A percentile compares a stretch with the other conserved stretches of the same genome.
Conservation (phyloP, 2,888 invertebrate genomes). For the Halocaridina rubra region DNA sequence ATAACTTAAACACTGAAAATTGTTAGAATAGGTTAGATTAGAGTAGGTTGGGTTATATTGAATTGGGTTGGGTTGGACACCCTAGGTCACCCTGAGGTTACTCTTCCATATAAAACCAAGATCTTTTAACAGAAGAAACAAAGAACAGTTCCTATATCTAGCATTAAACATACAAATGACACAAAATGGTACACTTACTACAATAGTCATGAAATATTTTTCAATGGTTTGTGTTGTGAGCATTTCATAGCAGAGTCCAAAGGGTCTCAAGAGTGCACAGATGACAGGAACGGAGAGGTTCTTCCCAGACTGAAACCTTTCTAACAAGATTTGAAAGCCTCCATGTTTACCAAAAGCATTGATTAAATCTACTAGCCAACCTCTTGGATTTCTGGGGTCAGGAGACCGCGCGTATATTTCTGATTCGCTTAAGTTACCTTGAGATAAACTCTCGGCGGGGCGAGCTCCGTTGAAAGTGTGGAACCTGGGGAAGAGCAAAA, state of each 20-base stretch:
- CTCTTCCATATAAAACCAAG: too few species aligned
- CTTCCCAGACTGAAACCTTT: conserved; percentile 84
- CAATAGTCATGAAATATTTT: conserved; percentile 91
- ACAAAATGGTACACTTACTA: conserved; percentile 74
- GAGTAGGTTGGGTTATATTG: too few species aligned
- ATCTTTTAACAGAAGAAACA: too few species aligned
- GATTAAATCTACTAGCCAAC: conserved; percentile 96
- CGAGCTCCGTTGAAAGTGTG: conserved; percentile 86
- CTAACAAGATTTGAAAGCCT: conserved; percentile 87
- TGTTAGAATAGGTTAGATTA: too few species aligned
- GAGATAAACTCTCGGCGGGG: conserved; percentile 78
- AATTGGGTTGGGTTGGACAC: too few species aligned
- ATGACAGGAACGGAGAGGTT: conserved; percentile 82
- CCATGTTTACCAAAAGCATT: conserved; percentile 89
- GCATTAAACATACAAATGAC: too few species aligned
- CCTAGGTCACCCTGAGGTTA: too few species aligned
- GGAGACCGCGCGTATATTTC: conserved; percentile 80
- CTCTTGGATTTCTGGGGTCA: conserved; percentile 87
- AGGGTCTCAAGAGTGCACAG: conserved; percentile 86
- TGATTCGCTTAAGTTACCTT: conserved; percentile 76
- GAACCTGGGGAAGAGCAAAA: conserved; percentile 75
- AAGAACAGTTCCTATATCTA: too few species aligned
- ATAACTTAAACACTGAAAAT: too few species aligned
- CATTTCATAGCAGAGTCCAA: conserved; percentile 91
- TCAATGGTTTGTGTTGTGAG: conserved; percentile 90